phyloP scores from a whole-genome alignment of 2,113 vertebrate species.

The Labeo catla region DNA sequence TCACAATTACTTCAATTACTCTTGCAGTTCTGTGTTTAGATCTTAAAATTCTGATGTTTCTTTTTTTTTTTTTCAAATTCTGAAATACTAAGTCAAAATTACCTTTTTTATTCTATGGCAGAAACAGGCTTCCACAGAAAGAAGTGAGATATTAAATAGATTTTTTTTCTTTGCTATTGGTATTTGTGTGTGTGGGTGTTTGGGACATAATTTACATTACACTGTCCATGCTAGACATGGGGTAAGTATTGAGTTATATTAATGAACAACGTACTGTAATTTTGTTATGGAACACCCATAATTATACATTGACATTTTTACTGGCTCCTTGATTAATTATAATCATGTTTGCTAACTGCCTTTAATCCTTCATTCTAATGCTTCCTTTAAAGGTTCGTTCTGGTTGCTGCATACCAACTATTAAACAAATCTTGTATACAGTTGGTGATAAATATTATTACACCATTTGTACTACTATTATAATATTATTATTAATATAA shows the following conservation, averaged over 20 bases:
- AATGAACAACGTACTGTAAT: not conserved
- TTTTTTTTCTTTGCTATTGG: not conserved
- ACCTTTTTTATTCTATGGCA: not conserved
- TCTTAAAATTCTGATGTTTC: no score
- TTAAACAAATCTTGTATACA: conserved; percentile 2
- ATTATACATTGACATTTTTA: not conserved
- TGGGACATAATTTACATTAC: not conserved
- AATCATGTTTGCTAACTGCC: not conserved
- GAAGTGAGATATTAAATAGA: not conserved
- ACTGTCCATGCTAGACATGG: not conserved
- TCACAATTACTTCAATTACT: no score
- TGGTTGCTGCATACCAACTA: conserved; percentile 6
- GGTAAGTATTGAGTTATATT: not conserved
- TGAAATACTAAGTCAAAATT: not conserved
- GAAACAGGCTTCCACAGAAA: not conserved
- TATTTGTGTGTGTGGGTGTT: not conserved
- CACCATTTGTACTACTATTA: not conserved
- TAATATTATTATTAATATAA: conserved; percentile 5
- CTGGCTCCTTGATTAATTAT: not conserved
- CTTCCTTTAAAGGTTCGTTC: conserved; percentile 24
- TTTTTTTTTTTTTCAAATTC: not conserved
- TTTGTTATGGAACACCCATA: not conserved
- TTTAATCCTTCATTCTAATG: conserved; percentile 1
- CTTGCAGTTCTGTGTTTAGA: no score
- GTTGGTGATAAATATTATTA: conserved; percentile 19